These are phyloP conservation scores for Ophiodon elongatus DNA, from an alignment of 2,113 vertebrate genomes.

Conservation along the genomic window DNA sequence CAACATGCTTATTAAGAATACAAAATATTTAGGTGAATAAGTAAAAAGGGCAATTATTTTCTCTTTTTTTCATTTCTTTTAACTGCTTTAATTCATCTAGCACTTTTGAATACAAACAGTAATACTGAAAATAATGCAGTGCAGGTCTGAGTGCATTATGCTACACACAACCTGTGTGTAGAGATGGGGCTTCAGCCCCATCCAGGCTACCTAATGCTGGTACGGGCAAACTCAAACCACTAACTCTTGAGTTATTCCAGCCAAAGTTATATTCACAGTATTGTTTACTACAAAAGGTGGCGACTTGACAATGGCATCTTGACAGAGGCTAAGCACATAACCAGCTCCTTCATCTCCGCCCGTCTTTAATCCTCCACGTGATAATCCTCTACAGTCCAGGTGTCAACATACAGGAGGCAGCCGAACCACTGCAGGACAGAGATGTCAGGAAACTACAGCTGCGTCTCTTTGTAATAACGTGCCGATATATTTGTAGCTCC, in stretches of 20 bases:
- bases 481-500: not conserved
- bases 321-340: slow-evolving; percentile 3
- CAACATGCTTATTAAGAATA: not conserved
- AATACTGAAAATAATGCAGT: not conserved
- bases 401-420: not conserved
- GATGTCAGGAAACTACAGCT: not conserved
- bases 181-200: not conserved
- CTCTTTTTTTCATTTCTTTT: not conserved
- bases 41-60: not conserved
- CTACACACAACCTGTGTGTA: not conserved
- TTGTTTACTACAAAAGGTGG: not conserved
- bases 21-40: not conserved
- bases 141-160: not conserved
- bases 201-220: not conserved
- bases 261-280: slow-evolving; percentile 5
- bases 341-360: too few relatives aligned
- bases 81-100: not conserved
- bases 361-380: not conserved
- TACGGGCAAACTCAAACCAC: not conserved
- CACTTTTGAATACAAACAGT: not conserved
- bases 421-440: not conserved
- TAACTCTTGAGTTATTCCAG: not conserved
- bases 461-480: not conserved
- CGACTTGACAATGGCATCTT: not conserved
- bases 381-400: not conserved